Evolutionary conservation across 1,140 invertebrate genomes (phyloP), one percentile per base, ranked within the genome.

Genomic region (Aporrectodea caliginosa): DNA sequence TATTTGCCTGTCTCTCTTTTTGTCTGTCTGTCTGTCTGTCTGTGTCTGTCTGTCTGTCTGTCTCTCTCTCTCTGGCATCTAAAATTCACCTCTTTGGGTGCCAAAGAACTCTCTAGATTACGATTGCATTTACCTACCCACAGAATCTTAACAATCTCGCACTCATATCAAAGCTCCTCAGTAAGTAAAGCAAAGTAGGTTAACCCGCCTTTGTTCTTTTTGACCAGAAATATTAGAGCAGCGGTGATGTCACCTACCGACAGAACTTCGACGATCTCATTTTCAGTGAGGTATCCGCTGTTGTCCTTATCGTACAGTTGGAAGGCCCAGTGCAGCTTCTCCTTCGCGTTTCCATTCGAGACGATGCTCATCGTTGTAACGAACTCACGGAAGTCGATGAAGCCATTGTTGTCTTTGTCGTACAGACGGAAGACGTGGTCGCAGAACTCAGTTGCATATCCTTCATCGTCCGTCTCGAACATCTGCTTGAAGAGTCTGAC

Each of bases 361-460:
- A 96, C 98, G 32, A 98, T 95, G 85, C 94, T 97, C 43, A 98
- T 90, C 16, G 96, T 96, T 90, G 95, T 98, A 29, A 98, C 91
- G 88, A 99, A 99, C 90, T 98, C 75, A 91, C 96, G 93, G 88
- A 98, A 99, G 89, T 98, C 95, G 79, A 98, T 98, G 80, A 95
- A 97, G 58, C 96, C 96, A 90, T 98, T 96, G 77, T 94, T 94
- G 87, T 98, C 98, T 35, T 95, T 94, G 89, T 98, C 97, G 89
- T 98, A 98, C 76, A 96, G 98, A 86, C 96, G 93, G 90, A 98
- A 99, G 80, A 98, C 96, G 88, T 98, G 96, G 89, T 98, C 96
- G 85, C 97, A 96, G 92, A 99, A 99, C 93, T 97, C 98, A 83
- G 96, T 97, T 69, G 97, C 96, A 88, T 98, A 96, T 27, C 96